These are phyloP conservation scores for Micropoecilia bifurca DNA, from an alignment of 2,797 vertebrate species.

Conservation along the genomic window DNA sequence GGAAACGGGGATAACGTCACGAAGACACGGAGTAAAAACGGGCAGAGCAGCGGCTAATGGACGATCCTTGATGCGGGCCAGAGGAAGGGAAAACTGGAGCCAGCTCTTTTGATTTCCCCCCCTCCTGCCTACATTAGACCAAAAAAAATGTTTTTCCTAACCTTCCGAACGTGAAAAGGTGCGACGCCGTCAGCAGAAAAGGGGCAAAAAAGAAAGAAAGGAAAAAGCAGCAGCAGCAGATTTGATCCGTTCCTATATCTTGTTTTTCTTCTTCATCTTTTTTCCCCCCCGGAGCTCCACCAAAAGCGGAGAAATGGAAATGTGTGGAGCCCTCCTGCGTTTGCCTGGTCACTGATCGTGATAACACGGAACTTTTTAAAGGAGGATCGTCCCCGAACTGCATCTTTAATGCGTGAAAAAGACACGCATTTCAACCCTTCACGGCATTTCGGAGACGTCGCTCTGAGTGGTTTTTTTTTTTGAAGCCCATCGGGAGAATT, in stretches of 20 bases:
- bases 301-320: conserved; percentile 68
- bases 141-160: conserved; percentile 51
- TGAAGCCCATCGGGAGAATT: conserved; percentile 68
- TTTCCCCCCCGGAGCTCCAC: conserved; percentile 49
- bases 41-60: conserved; percentile 58
- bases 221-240: conserved; percentile 44
- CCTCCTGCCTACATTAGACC: conserved; percentile 13
- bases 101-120: conserved; percentile 20
- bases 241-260: conserved; percentile 43
- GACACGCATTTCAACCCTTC: conserved; percentile 38
- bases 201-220: conserved; percentile 18
- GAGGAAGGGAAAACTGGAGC: conserved; percentile 25
- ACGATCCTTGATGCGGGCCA: conserved; percentile 58
- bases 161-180: conserved; percentile 41
- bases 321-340: conserved; percentile 65
- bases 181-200: conserved; percentile 42
- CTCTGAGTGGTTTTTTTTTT: conserved; percentile 17
- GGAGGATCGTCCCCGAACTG: conserved; percentile 17
- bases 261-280: too few species aligned
- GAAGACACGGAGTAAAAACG: conserved; percentile 70
- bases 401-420: conserved; percentile 48
- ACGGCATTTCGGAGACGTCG: conserved; percentile 40
- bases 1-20: conserved; percentile 75
- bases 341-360: conserved; percentile 69
- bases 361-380: conserved; percentile 51